Base-by-base conservation (phyloP, 2,888 invertebrate genomes). In the Chymomyza fuscimana region DNA sequence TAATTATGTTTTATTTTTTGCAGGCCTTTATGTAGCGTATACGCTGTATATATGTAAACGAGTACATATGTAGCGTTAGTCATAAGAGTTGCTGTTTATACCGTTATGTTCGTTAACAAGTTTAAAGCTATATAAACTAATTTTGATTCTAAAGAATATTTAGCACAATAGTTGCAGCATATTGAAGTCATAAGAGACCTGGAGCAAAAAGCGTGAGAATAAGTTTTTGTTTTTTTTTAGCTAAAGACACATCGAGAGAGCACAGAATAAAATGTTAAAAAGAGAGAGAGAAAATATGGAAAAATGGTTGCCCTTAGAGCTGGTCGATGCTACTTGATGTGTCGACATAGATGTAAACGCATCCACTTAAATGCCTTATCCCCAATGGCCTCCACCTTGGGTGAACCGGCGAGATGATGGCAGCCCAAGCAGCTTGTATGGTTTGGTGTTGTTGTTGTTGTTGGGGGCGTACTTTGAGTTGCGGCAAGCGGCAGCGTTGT, bases 301-400 rank as follows among this genome's bases (percentile, higher is more conserved):
- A 68, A 71, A 72, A 67, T 68, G 67, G 19, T 56, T 40, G 62
- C 40, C 72, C 73, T 68, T 10, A 16, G 15, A n/a, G 12, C 32
- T 16, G 16, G 25, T 65, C 29, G 32, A 32, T 32, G 74, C 75
- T 87, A 91, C 81, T 91, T 91, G 63, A 91, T 86, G 86, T 92
- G 91, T 63, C 90, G 89, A 82, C 92, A 92, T 58, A 92, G 81
- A 82, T 91, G 91, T 54, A 90, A 91, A 71, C 92, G 91, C 78
- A 92, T 88, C 92, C 92, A 92, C 79, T 91, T 92, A 16, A 92
- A 81, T 52, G 92, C 92, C 74, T 91, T 92, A 68, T 91, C 92
- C 70, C 92, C 90, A 70, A 92, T 91, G 69, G 92, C 92, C 78
- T 91, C 91, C 62, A 89, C 89, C 77, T 91, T 92, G 32, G 91